phyloP scores from a whole-genome alignment of 2,113 vertebrate genomes.

The Himantopus leucocephalus region DNA sequence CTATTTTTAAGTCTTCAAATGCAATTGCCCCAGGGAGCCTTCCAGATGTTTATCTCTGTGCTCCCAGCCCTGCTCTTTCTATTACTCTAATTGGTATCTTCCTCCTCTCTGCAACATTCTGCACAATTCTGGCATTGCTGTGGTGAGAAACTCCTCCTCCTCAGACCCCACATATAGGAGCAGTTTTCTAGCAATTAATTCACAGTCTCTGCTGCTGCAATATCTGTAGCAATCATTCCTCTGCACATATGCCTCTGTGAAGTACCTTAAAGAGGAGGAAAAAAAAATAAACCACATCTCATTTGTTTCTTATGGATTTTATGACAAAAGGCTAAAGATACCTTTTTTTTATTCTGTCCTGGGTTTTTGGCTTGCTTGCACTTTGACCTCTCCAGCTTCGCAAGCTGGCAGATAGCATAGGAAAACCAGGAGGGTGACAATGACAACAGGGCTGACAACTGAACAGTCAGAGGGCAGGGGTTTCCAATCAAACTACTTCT shows the following conservation, averaged over 20 bases:
- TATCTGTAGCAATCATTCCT: background rate
- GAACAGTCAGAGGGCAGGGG: background rate
- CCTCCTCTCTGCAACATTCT: background rate
- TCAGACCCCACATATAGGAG: background rate
- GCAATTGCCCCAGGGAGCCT: slow-evolving; percentile 17
- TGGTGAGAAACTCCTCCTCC: background rate
- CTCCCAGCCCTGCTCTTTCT: slow-evolving; percentile 8
- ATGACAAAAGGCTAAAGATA: background rate
- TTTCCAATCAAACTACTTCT: background rate
- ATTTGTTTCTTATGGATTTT: background rate
- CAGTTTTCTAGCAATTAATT: background rate
- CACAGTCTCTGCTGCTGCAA: background rate
- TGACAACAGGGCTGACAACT: background rate
- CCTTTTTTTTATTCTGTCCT: background rate
- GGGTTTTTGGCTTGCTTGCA: background rate
- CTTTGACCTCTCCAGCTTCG: background rate
- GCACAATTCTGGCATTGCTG: background rate
- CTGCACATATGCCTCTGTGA: background rate
- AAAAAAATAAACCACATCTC: background rate
- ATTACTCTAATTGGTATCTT: slow-evolving; percentile 31
- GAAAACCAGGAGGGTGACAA: background rate
- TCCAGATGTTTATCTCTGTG: slow-evolving; percentile 45
- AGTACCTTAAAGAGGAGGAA: background rate
- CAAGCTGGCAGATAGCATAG: background rate
- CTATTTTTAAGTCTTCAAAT: slow-evolving; percentile 30